Evolutionary conservation across 2,113 vertebrate species (phyloP).

Genomic region (Aviceda subcristata): DNA sequence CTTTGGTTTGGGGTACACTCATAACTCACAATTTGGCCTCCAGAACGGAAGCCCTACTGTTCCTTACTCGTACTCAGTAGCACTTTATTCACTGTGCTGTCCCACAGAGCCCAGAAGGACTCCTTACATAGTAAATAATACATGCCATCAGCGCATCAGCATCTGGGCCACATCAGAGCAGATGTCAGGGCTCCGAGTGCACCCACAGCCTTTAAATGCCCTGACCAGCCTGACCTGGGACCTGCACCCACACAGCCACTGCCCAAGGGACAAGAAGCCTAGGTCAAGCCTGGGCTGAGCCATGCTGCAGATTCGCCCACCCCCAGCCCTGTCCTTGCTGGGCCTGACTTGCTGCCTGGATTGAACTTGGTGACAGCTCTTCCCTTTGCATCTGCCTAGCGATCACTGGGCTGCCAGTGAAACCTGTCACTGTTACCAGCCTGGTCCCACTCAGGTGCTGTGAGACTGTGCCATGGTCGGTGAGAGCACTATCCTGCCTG

Average conservation of each 20-base stretch:
- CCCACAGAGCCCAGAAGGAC: background rate
- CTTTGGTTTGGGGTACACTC: background rate
- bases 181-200: background rate
- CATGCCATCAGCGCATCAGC: background rate
- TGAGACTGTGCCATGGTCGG: background rate
- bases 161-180: background rate
- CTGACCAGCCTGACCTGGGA: background rate
- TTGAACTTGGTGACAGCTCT: background rate
- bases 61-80: background rate
- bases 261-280: background rate
- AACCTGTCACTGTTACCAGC: background rate
- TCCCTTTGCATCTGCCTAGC: background rate
- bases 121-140: background rate
- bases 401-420: background rate
- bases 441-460: fast-evolving
- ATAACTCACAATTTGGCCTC: background rate
- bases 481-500: background rate
- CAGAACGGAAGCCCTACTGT: background rate
- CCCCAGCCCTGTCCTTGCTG: background rate
- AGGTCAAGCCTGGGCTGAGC: background rate
- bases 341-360: background rate
- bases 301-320: fast-evolving
- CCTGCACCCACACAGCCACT: background rate
- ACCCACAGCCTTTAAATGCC: background rate
- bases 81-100: background rate